Conservation (phyloP, 2,113 vertebrate species). For the Ginglymostoma cirratum region DNA sequence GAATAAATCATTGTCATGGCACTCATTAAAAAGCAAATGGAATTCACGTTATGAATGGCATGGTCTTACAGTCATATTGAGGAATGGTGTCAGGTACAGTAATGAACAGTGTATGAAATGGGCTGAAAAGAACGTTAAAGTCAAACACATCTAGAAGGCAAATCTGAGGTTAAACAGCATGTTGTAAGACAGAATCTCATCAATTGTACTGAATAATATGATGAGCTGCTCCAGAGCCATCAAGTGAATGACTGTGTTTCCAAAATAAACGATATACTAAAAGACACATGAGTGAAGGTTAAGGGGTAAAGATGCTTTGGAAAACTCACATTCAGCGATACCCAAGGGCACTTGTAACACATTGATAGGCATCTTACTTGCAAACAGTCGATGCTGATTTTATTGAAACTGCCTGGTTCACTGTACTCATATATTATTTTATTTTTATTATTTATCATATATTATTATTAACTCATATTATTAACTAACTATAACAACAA, state of each 20-base stretch:
- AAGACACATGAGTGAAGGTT: not conserved
- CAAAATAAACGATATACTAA: not conserved
- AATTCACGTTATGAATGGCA: not conserved
- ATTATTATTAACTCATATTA: not conserved
- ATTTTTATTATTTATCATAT: too few relatives aligned
- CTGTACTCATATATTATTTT: not conserved
- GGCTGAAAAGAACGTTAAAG: not conserved
- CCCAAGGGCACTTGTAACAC: not conserved
- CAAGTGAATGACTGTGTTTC: not conserved
- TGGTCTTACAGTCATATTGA: not conserved
- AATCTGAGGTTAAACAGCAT: not conserved
- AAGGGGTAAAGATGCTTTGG: not conserved
- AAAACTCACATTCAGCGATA: not conserved
- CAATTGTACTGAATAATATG: not conserved
- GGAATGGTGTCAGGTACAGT: not conserved
- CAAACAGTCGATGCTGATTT: not conserved
- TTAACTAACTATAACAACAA: not conserved
- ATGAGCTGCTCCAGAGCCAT: not conserved
- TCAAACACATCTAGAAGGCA: not conserved
- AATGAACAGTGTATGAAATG: not conserved
- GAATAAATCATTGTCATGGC: not conserved
- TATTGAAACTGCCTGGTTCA: not conserved
- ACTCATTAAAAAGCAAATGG: not conserved
- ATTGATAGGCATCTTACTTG: not conserved
- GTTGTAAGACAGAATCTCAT: not conserved